Percentiles rank a stretch among this genome's conserved stretches.
Conservation (phyloP, 2,888 invertebrate species). For the Timandra comae region DNA sequence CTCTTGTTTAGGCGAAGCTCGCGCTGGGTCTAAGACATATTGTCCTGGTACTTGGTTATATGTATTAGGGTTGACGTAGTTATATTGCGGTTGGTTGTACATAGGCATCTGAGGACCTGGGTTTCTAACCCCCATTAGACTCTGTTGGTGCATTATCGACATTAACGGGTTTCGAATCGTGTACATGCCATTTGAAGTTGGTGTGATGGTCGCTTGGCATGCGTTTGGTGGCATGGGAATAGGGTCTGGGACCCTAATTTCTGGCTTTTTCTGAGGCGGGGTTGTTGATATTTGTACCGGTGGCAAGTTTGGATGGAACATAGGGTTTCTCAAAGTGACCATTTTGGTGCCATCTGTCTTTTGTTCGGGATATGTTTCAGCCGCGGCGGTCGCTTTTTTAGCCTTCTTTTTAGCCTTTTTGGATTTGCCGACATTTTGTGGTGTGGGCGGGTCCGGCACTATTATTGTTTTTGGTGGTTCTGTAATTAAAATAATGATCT, state of each 20-base stretch:
- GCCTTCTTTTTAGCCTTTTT: conserved; percentile 72
- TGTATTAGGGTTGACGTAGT: conserved; percentile 47
- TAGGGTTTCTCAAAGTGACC: conserved; percentile 87
- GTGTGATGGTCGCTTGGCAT: conserved; percentile 71
- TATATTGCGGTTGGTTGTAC: conserved; percentile 45
- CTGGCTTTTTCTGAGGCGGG: conserved; percentile 44
- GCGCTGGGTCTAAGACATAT: conserved; percentile 28
- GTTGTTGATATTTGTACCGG: conserved; percentile 48
- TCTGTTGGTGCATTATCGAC: conserved; percentile 70
- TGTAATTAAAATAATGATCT: conserved; percentile 26
- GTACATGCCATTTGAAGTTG: conserved; percentile 83
- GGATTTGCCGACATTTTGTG: conserved; percentile 38
- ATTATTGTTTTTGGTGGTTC: conserved; percentile 53
- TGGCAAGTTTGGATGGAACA: conserved; percentile 80
- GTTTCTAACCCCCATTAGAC: conserved; percentile 41
- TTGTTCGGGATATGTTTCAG: conserved; percentile 29
- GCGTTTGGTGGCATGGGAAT: conserved; percentile 67
- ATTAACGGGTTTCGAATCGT: conserved; percentile 87
- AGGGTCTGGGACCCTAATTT: conserved; percentile 61
- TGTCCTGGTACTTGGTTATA: conserved; percentile 33
- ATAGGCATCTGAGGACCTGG: conserved; percentile 34
- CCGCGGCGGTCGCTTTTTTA: conserved; percentile 65
- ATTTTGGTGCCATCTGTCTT: conserved; percentile 76
- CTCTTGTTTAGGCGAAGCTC: conserved; percentile 35
- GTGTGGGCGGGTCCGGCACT: conserved; percentile 39